Evolutionary conservation across 2,888 invertebrate genomes (phyloP), one percentile per base, ranked within the genome.

Genomic region (Eupithecia inturbata): DNA sequence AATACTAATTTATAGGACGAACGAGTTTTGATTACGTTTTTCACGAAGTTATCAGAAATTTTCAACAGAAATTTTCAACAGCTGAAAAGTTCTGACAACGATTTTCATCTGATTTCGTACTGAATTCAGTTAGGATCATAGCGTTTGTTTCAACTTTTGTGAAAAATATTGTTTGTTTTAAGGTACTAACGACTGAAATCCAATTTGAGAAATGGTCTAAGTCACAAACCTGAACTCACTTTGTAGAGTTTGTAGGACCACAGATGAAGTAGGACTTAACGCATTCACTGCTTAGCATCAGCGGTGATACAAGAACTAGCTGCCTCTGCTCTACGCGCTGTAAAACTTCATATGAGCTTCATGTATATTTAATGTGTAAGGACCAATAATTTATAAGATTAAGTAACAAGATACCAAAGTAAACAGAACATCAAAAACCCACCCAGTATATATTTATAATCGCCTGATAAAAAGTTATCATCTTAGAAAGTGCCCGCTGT

Each of bases 1-100:
- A 36, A 75, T 72, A 75, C 75, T 75, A 72, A 75, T 70, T 75
- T 72, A 75, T 36, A 72, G 45, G 73, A 62, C 60, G 64, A 19
- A 41, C n/a, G 63, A 72, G 67, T 72, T 75, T 68, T 75, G 49
- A 64, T 70, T 67, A 69, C 49, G 62, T 74, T 72, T 75, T 68
- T 67, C 68, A 69, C 22, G 62, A 70, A 71, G 64, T 68, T 63
- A 68, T 68, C 26, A 19, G 39, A 36, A 62, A 53, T n/a, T n/a
- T n/a, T 39, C 26, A 45, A 66, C 19, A 39, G 66, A 53, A 39
- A n/a, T n/a, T n/a, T n/a, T n/a, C n/a, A n/a, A 64, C 49, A 49
- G 33, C 7, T 70, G 22, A 70, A 26, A 70, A 45, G 28, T 36
- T 57, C 57, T 53, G 26, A 57, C 57, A 14, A 26, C 22, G 57